Evolutionary conservation across 1,140 invertebrate species (phyloP).

Genomic region (Neoseiulus cucumeris): DNA sequence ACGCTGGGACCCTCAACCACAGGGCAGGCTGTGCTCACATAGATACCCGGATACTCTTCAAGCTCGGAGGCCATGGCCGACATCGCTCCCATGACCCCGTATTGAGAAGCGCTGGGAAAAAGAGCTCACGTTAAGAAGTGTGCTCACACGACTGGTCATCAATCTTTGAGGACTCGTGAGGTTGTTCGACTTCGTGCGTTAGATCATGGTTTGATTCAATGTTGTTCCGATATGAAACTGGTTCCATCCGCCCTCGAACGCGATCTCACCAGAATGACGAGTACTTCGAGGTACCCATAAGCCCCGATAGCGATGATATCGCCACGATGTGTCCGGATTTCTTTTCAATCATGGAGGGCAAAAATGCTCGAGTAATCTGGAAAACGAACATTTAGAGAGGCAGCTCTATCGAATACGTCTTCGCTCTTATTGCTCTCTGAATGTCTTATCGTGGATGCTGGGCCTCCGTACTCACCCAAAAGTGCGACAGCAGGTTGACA

Average conservation of each 20-base stretch:
- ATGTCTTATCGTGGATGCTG: no score
- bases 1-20: background rate
- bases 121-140: no score
- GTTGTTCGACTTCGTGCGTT: no score
- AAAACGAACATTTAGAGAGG: no score
- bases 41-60: background rate
- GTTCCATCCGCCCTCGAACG: no score
- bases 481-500: slow-evolving; percentile 2
- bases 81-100: background rate
- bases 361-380: slow-evolving; percentile 36
- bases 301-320: slow-evolving; percentile 36
- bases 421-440: no score
- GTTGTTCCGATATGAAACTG: no score
- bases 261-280: background rate
- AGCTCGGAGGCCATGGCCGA: background rate
- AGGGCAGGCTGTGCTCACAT: background rate
- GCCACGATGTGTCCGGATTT: slow-evolving; percentile 62
- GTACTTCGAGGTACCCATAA: background rate
- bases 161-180: no score
- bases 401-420: no score
- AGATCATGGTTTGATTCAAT: no score
- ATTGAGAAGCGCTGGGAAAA: background rate
- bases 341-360: slow-evolving; percentile 57
- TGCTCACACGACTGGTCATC: no score
- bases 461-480: background rate